phyloP scores from a whole-genome alignment of 2,113 vertebrate species.

The Otocyon megalotis region DNA sequence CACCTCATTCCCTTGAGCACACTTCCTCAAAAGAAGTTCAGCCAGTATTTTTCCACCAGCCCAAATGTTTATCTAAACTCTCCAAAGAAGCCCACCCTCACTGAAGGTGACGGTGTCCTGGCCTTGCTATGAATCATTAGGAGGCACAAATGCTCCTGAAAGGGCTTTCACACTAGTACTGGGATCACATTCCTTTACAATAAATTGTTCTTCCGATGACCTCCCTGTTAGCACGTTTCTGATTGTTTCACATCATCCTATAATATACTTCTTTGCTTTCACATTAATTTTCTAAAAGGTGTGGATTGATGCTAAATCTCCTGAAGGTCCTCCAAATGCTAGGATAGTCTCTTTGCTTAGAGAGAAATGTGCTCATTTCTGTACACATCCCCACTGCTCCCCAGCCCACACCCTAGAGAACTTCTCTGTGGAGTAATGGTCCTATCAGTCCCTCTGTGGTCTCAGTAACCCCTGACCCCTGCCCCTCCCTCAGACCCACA shows the following conservation, averaged over 20 bases:
- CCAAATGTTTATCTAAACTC: background rate
- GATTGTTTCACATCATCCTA: background rate
- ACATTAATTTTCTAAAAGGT: background rate
- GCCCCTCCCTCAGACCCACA: too few species aligned
- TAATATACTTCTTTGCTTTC: background rate
- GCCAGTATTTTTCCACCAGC: background rate
- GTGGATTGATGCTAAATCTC: background rate
- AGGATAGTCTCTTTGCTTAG: background rate
- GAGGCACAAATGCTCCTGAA: background rate
- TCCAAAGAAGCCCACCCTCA: background rate
- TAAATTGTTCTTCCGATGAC: background rate
- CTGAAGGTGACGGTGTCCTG: background rate
- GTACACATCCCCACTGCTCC: too few species aligned
- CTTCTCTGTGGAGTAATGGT: background rate
- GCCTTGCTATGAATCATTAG: background rate
- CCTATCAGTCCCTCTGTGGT: background rate
- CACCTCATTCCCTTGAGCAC: background rate
- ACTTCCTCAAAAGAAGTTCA: background rate
- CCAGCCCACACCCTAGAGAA: background rate
- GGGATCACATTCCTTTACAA: background rate
- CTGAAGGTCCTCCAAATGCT: background rate
- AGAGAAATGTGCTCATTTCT: background rate
- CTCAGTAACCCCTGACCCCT: background rate
- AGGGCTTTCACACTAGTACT: background rate
- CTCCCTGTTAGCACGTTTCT: background rate